Base-by-base conservation (phyloP, 2,888 invertebrate genomes). In the Sinohyriopsis cumingii region DNA sequence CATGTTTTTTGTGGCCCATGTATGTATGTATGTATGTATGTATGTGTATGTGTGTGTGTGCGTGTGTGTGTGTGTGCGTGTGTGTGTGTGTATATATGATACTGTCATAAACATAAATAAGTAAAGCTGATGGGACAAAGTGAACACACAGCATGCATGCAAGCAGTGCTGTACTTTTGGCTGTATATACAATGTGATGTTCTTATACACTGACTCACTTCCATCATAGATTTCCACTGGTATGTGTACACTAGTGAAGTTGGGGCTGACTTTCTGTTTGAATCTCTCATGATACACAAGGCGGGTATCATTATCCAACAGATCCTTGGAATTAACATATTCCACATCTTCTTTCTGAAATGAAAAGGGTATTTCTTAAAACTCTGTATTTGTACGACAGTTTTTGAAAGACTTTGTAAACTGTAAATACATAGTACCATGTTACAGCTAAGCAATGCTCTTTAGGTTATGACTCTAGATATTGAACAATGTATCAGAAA, bases 181-280 rank as follows among this genome's bases (percentile, higher is more conserved):
- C 62, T 62, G 33, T 28, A 18, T 25, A 18, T 9, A 62, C 57
- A 61, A 22, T 20, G 19, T 18, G 61, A 61, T 25, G 25, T 12
- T 25, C 25, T 1, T 25, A n/a, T 63, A 19, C 28, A 56, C n/a
- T 55, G 28, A 84, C 88, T 84, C 79, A 91, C 91, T 90, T 85
- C 91, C 91, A 82, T 90, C 89, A 78, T 89, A 91, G 22, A 91
- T 91, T 72, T 91, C 91, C 56, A 91, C 87, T 64, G 91, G 91
- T 67, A 91, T 90, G 76, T 91, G 91, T n/a, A 91, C 90, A 63
- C 89, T 90, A 20, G 91, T 90, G 65, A 85, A 81, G 59, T 84
- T 82, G 22, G 83, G 79, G 71, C 86, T 89, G 22, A 90, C 87
- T 6, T 75, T 68, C 72, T 88, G 87, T 62, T 82, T 75, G 70